Evolutionary conservation across 2,113 vertebrate species (phyloP), one percentile per base, ranked within the genome.

Genomic region (Lathamus discolor): DNA sequence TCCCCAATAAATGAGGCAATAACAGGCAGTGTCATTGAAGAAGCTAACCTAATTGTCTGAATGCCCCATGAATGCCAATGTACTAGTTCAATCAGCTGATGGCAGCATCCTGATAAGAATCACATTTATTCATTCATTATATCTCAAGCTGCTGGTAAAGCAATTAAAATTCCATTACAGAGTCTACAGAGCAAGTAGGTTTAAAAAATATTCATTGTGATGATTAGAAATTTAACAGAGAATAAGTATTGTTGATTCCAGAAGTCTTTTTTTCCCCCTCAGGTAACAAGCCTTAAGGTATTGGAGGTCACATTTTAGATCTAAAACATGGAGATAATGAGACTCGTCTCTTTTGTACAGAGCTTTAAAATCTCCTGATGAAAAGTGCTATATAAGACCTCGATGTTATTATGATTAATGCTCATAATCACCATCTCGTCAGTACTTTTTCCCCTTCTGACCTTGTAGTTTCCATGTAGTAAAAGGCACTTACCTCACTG

Each of bases 401-500:
- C 10, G 69, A 88, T 94, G 92, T 96, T 95, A 75, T 94, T 96
- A 92, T 96, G 95, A 96, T 96, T 97, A 96, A 97, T 92, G 94
- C 89, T 97, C 77, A 95, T 96, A 95, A 95, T 97, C 95, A 97
- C 75, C 84, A 76, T 61, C 94, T 95, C 15, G 80, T 92, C 94
- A 94, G 96, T 95, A 94, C 87, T 89, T 97, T 97, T 95, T 87
- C 91, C 90, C 94, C 84, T 96, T 97, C 94, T 93, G 90, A 96
- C 95, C 93, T 97, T 94, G 67, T 94, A 95, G 96, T 95, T 96
- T 95, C 93, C 70, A 74, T 83, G 84, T 95, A 96, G 94, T 80
- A 95, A 96, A 97, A 96, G 75, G 93, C 94, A 96, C 95, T 96
- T 97, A 95, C 87, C 70, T 95, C 96, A 85, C 93, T 95, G 94